Conservation (phyloP, 2,797 vertebrate species). For the Huso huso region DNA sequence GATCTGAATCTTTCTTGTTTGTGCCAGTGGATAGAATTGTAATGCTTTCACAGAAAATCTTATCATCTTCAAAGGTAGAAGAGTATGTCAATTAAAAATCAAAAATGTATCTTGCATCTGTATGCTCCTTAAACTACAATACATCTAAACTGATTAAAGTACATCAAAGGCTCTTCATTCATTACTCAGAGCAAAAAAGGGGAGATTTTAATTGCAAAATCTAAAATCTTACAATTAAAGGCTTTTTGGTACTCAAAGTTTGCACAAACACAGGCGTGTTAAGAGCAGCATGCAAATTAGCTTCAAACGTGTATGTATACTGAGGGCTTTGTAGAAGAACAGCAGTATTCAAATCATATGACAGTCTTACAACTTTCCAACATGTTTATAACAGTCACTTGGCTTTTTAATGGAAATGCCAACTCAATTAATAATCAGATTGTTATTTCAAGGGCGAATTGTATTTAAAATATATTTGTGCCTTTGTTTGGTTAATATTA, state of each 20-base stretch:
- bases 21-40: slow-evolving; percentile 57
- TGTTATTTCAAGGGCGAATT: slow-evolving; percentile 37
- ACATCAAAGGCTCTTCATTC: slow-evolving; percentile 59
- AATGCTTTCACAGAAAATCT: slow-evolving; percentile 51
- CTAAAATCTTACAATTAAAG: slow-evolving; percentile 80
- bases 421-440: slow-evolving; percentile 40
- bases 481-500: not conserved
- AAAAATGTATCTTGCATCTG: slow-evolving; percentile 84
- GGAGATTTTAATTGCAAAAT: slow-evolving; percentile 62
- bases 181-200: slow-evolving; percentile 51
- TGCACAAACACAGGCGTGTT: slow-evolving; percentile 74
- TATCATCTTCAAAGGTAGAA: slow-evolving; percentile 70
- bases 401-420: slow-evolving; percentile 2
- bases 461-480: not conserved
- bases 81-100: slow-evolving; percentile 71
- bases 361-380: slow-evolving; percentile 52
- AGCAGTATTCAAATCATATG: slow-evolving; percentile 41
- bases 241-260: slow-evolving; percentile 76
- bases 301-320: slow-evolving; percentile 28
- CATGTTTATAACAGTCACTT: slow-evolving; percentile 44
- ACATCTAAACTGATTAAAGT: slow-evolving; percentile 66
- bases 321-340: slow-evolving; percentile 10
- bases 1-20: slow-evolving; percentile 45
- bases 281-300: slow-evolving; percentile 78
- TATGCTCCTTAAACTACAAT: slow-evolving; percentile 86